Conservation (phyloP, 2,888 invertebrate species). For the Caradrina kadenii region DNA sequence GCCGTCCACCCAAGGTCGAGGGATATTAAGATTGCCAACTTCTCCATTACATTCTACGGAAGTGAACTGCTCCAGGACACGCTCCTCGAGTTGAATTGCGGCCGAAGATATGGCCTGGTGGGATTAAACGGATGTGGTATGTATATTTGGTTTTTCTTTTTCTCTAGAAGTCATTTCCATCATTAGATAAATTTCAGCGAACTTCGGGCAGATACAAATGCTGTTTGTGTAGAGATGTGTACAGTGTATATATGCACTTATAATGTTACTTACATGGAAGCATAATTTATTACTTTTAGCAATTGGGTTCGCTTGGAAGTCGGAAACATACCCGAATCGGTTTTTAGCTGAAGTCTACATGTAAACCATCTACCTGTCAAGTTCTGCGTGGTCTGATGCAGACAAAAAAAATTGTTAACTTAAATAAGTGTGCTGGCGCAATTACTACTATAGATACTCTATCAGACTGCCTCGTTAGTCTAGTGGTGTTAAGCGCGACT, state of each 20-base stretch:
- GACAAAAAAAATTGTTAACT: neutral
- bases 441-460: neutral
- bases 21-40: slow-evolving; percentile 98
- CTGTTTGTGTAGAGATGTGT: no score
- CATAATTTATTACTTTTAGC: no score
- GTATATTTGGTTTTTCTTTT: slow-evolving; percentile 66
- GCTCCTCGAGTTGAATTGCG: slow-evolving; percentile 98
- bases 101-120: slow-evolving; percentile 98
- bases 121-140: slow-evolving; percentile 99
- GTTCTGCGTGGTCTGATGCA: neutral
- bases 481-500: no score
- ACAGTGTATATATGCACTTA: no score
- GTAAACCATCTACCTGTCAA: no score
- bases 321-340: no score
- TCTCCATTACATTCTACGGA: slow-evolving; percentile 99
- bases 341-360: no score
- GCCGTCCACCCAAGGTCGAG: slow-evolving; percentile 98
- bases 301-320: no score
- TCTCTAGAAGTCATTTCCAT: neutral
- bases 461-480: no score
- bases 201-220: neutral
- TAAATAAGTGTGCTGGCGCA: slow-evolving; percentile 17
- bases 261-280: no score
- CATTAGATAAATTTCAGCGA: neutral
- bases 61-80: slow-evolving; percentile 98